phyloP scores from a whole-genome alignment of 2,888 invertebrate genomes.

The Dynastes maya region DNA sequence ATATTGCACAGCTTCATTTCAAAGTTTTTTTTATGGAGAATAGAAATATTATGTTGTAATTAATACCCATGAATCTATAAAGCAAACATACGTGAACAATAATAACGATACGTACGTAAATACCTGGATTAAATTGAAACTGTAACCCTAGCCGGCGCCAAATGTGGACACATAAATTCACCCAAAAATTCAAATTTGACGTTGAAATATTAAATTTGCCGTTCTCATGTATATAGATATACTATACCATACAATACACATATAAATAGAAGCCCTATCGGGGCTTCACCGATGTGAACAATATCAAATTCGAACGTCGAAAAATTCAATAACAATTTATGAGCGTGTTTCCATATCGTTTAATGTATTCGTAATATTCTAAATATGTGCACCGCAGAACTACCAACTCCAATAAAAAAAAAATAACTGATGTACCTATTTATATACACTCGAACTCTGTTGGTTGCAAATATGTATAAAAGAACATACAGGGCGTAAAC shows the following conservation, averaged over 20 bases:
- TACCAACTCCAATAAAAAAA: neutral
- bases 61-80: neutral
- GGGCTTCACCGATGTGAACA: slow-evolving; percentile 10
- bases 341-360: slow-evolving; percentile 15
- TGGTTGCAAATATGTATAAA: no score
- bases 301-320: slow-evolving; percentile 32
- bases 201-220: slow-evolving; percentile 29
- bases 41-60: neutral
- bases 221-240: no score
- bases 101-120: slow-evolving; percentile 7
- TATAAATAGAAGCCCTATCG: neutral
- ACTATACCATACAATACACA: no score
- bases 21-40: neutral
- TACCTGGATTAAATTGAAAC: slow-evolving; percentile 23
- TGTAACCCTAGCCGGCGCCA: neutral
- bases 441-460: no score
- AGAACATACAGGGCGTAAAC: no score
- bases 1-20: neutral
- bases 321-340: slow-evolving; percentile 42
- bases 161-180: slow-evolving; percentile 3
- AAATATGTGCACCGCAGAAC: neutral
- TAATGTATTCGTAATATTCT: slow-evolving; percentile 16
- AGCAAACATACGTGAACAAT: neutral
- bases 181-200: slow-evolving; percentile 29
- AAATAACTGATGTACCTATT: neutral